Conservation (phyloP, 2,888 invertebrate species). For the Stenodera caucasica region DNA sequence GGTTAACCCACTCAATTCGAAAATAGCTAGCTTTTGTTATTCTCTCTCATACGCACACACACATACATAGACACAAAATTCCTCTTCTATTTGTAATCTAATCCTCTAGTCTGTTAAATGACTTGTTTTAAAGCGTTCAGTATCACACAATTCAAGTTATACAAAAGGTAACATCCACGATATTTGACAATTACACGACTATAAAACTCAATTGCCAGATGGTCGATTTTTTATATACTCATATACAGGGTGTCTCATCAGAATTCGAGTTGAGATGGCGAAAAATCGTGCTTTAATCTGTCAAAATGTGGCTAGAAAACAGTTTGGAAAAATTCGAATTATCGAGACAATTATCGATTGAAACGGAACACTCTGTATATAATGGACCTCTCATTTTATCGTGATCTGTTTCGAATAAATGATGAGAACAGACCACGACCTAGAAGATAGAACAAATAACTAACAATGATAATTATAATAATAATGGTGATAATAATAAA, state of each 20-base stretch:
- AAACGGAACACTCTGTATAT: too few relatives aligned
- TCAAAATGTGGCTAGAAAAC: too few relatives aligned
- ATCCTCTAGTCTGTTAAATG: slow-evolving; percentile 39
- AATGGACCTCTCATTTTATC: too few relatives aligned
- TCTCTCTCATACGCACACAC: slow-evolving; percentile 32
- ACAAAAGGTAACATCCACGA: slow-evolving; percentile 36
- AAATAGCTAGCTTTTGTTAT: slow-evolving; percentile 24
- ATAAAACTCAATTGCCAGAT: too few relatives aligned
- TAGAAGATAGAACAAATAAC: too few relatives aligned
- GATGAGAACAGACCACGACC: neutral
- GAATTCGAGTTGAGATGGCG: too few relatives aligned
- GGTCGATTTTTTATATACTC: too few relatives aligned
- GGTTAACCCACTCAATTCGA: too few relatives aligned
- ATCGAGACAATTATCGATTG: too few relatives aligned
- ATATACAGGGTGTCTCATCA: too few relatives aligned
- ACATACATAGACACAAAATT: neutral
- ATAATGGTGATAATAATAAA: neutral
- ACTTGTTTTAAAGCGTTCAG: slow-evolving; percentile 35
- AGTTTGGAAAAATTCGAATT: too few relatives aligned
- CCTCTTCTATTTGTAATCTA: slow-evolving; percentile 39
- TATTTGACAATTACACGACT: slow-evolving; percentile 39
- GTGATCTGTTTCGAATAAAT: neutral
- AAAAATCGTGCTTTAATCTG: too few relatives aligned
- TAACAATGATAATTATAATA: neutral
- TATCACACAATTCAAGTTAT: slow-evolving; percentile 36